Evolutionary conservation across 2,113 vertebrate genomes (phyloP).

Genomic region (Stigmatopora argus): DNA sequence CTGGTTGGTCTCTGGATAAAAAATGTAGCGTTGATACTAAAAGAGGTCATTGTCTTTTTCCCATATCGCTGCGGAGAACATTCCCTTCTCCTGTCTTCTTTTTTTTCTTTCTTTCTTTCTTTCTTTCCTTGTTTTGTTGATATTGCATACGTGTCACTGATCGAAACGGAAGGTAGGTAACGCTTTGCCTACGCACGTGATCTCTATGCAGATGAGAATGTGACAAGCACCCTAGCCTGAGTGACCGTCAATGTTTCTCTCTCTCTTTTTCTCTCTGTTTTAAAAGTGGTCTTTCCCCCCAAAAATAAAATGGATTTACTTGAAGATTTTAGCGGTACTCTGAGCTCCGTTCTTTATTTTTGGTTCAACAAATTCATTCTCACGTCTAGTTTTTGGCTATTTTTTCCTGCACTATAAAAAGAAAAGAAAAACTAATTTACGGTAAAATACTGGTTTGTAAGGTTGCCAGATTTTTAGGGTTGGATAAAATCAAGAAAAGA

Average conservation of each 20-base stretch:
- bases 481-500: no score
- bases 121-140: constrained; percentile 76
- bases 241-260: constrained; percentile 85
- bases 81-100: constrained; percentile 71
- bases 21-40: constrained; percentile 86
- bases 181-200: constrained; percentile 90
- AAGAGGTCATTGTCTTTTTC: constrained; percentile 93
- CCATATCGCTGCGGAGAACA: constrained; percentile 94
- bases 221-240: constrained; percentile 95
- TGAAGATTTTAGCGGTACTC: constrained; percentile 48
- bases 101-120: constrained; percentile 73
- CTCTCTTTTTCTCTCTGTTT: constrained; percentile 48
- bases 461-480: no score
- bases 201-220: constrained; percentile 97
- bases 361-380: constrained; percentile 68
- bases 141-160: constrained; percentile 96
- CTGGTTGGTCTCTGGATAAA: constrained; percentile 76
- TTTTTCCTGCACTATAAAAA: constrained; percentile 61
- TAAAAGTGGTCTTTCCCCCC: constrained; percentile 55
- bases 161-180: constrained; percentile 97
- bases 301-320: constrained; percentile 51
- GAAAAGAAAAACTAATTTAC: no score
- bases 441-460: no score
- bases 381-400: constrained; percentile 75
- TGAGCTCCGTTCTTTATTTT: constrained; percentile 60